Conservation (phyloP, 2,113 vertebrate species). For the Trachemys scripta region DNA sequence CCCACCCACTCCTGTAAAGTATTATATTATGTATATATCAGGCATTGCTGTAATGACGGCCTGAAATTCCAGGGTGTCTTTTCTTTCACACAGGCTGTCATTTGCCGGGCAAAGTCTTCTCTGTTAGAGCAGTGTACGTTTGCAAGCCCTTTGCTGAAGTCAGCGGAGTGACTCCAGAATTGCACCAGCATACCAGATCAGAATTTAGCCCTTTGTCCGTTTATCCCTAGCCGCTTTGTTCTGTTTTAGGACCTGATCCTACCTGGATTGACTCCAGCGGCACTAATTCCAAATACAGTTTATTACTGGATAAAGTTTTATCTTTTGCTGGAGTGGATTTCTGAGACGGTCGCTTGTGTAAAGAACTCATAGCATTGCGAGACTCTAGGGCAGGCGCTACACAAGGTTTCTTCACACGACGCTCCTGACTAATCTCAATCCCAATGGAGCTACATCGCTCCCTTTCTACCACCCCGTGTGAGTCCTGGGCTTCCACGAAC, state of each 20-base stretch:
- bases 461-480: not conserved
- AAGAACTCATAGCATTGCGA: not conserved
- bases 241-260: not conserved
- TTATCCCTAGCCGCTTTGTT: not conserved
- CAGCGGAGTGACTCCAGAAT: not conserved
- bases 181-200: not conserved
- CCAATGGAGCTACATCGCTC: not conserved
- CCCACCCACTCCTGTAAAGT: not conserved
- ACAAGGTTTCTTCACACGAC: not conserved
- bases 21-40: not conserved
- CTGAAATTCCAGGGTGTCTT: not conserved
- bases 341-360: fast-evolving
- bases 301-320: fast-evolving
- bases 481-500: not conserved
- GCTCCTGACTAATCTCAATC: not conserved
- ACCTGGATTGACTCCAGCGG: fast-evolving
- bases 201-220: not conserved
- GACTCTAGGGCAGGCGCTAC: not conserved
- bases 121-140: too few species aligned
- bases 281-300: not conserved
- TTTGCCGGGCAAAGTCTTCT: not conserved
- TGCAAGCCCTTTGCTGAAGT: not conserved
- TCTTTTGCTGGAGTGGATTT: not conserved
- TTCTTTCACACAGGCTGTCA: not conserved
- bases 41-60: not conserved